Evolutionary conservation across 2,888 invertebrate genomes (phyloP), one percentile per base, ranked within the genome.

Genomic region (Acholoe squamosa): DNA sequence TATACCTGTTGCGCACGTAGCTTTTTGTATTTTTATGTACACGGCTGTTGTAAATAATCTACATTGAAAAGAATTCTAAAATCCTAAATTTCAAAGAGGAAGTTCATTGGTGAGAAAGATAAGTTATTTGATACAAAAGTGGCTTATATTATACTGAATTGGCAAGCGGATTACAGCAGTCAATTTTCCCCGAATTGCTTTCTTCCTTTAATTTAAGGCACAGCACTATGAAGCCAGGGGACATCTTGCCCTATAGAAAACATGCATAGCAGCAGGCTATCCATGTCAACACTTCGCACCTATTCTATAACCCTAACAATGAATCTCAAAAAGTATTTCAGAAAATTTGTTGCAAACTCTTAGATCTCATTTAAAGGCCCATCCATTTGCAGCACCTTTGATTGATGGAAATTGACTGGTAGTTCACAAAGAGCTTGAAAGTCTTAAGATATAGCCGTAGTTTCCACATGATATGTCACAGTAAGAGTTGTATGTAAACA

Each of bases 341-440:
- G 0, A 14, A 25, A 71, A 28, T 25, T 28, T 28, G 71, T 28
- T 71, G 19, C 5, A 28, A 28, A 71, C 19, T 71, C 7, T n/a
- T 71, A 71, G 14, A 28, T 28, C 28, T 71, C 28, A n/a, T 71
- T 28, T 61, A 61, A 54, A 61, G 61, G 61, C 19, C 61, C 61
- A n/a, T 61, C 61, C 61, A 61, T 61, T 61, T 19, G 28, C 71
- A 71, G 71, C 71, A 71, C 71, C 71, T 71, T 71, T n/a, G n/a
- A n/a, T n/a, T n/a, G n/a, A 67, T 54, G 14, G 61, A 19, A 61
- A 61, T 61, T n/a, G 61, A 61, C 19, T 61, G 19, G 19, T 19
- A 61, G 61, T 61, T 61, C 61, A 7, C 61, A n/a, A n/a, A n/a
- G n/a, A n/a, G n/a, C 28, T 71, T 28, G 0, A 28, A 22, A n/a